A percentile compares a stretch with the other conserved stretches of the same genome.
Conservation (phyloP, 2,797 vertebrate genomes). For the Takifugu rubripes region DNA sequence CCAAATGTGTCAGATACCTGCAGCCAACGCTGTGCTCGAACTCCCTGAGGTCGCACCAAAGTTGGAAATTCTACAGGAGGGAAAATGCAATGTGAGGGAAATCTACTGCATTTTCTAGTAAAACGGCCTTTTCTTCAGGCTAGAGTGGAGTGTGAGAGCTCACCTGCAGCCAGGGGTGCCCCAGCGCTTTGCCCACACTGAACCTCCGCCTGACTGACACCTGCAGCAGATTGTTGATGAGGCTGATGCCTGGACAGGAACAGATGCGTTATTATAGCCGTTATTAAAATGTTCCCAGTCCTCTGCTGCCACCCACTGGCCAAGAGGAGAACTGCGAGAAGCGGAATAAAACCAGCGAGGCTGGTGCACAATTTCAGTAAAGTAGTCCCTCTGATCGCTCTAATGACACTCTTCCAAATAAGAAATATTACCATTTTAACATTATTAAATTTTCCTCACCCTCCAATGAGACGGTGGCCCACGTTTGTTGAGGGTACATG, state of each 20-base stretch:
- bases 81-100: background rate
- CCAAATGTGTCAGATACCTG: conserved; percentile 70
- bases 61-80: conserved; percentile 69
- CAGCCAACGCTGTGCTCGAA: conserved; percentile 66
- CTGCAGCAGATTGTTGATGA: conserved; percentile 80
- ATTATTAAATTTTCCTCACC: conserved; percentile 26
- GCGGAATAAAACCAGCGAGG: background rate
- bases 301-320: conserved; percentile 28
- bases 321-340: background rate
- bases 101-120: background rate
- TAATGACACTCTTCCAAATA: conserved; percentile 4
- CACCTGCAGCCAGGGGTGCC: conserved; percentile 77
- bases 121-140: too few species aligned
- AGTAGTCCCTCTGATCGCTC: background rate
- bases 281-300: background rate
- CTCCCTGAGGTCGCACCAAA: conserved; percentile 76
- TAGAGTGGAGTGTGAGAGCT: background rate
- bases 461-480: conserved; percentile 70
- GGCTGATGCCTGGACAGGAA: conserved; percentile 66
- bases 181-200: conserved; percentile 75
- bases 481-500: conserved; percentile 76
- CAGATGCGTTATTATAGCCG: background rate
- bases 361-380: background rate
- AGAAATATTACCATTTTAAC: too few species aligned
- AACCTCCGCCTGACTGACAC: conserved; percentile 71